A percentile compares a stretch with the other conserved stretches of the same genome.
These are phyloP conservation scores for Phylloscopus trochilus DNA, from an alignment of 2,113 vertebrate genomes.

Conservation along the genomic window DNA sequence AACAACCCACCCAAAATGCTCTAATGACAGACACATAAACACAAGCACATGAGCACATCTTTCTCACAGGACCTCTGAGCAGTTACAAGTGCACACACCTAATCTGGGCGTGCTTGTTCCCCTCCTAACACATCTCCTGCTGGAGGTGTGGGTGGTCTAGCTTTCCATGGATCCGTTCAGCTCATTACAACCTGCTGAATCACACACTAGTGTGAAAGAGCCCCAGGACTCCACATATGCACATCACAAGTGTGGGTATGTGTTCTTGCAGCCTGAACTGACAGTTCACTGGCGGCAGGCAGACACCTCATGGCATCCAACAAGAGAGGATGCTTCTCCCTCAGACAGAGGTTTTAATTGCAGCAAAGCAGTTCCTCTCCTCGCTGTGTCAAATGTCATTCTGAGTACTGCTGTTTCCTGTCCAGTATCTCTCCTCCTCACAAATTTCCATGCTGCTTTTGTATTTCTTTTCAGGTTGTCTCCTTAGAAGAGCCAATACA, in stretches of 20 bases:
- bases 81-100: background rate
- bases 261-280: background rate
- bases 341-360: background rate
- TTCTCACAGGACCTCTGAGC: background rate
- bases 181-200: background rate
- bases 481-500: background rate
- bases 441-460: background rate
- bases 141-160: background rate
- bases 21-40: background rate
- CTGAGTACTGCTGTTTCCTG: background rate
- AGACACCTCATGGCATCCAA: background rate
- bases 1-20: background rate
- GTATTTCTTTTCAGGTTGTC: background rate
- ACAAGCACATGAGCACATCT: fast-evolving
- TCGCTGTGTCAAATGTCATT: background rate
- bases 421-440: background rate
- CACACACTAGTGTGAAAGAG: background rate
- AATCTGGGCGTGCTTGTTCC: background rate
- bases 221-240: background rate
- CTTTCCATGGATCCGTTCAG: background rate
- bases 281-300: background rate
- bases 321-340: background rate
- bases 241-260: background rate
- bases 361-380: background rate
- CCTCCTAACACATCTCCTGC: background rate